These are phyloP conservation scores for Drosophila nikananu DNA, from an alignment of 1,140 invertebrate species.

Conservation along the genomic window DNA sequence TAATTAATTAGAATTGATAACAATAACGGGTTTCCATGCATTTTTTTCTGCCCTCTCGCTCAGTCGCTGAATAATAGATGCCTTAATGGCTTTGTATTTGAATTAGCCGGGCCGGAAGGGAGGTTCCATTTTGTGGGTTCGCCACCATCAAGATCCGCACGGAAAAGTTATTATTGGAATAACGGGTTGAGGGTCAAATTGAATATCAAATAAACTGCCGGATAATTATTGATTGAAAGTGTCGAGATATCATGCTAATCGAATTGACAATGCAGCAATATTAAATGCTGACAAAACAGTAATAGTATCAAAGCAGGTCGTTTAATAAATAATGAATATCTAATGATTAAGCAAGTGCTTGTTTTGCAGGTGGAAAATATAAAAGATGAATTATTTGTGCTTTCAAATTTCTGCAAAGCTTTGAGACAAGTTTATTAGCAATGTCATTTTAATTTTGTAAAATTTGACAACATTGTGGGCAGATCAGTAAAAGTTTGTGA, in stretches of 20 bases:
- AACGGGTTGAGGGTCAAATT: constrained; percentile 1
- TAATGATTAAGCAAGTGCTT: constrained; percentile 14
- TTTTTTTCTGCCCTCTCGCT: constrained; percentile 5
- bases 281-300: constrained; percentile 28
- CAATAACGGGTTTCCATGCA: constrained; percentile 63
- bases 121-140: constrained; percentile 3
- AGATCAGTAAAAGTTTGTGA: not conserved
- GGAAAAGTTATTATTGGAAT: constrained; percentile 17
- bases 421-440: not conserved
- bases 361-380: constrained; percentile 5
- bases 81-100: constrained; percentile 57
- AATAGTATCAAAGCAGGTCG: constrained; percentile 3
- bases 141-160: constrained; percentile 15
- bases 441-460: not conserved
- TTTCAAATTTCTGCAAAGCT: not conserved
- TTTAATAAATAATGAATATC: constrained; percentile 9
- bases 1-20: constrained; percentile 83
- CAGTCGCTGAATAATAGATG: constrained; percentile 44
- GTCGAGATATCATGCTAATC: constrained; percentile 35
- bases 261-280: constrained; percentile 24
- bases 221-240: constrained; percentile 42
- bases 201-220: constrained; percentile 11
- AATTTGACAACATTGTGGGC: not conserved
- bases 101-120: constrained; percentile 1
- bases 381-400: not conserved